Evolutionary conservation across 2,888 invertebrate genomes (phyloP), one percentile per base, ranked within the genome.

Genomic region (Dysmachus trigonus): DNA sequence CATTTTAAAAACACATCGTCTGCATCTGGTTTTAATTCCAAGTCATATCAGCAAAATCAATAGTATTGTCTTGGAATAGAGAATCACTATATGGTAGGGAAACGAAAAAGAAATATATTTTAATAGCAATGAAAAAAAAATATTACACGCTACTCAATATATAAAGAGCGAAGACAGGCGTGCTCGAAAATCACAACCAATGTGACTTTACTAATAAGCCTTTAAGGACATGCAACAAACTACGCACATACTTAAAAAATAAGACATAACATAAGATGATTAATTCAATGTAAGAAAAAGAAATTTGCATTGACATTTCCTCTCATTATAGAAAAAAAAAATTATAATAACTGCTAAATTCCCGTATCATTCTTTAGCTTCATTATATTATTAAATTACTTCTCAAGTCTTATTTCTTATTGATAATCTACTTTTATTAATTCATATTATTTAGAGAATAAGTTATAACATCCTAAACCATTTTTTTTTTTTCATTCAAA

Each of bases 1-100:
- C 27, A 10, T 18, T 62, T 47, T 51, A 47, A 47, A 47, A 33
- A 33, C 15, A 51, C 51, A 79, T 79, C 79, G 22, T 62, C 79
- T 79, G 22, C 79, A 47, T 79, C 13, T 51, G 8, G 79, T 13
- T n/a, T 47, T 51, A 79, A 27, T 85, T 76, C 76, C 76, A 85
- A 53, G 74, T 13, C 15, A 77, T 85, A 76, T 85, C 76, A 72
- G 30, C 71, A 53, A 85, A 76, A 33, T 85, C 76, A 76, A 76
- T 85, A n/a, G 41, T 76, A 76, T 77, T 85, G 53, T 77, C 76
- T 76, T 85, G 85, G 30, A 76, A 85, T 15, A 85, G 27, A 10
- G 76, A 22, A 35, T 77, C 76, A 85, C 76, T 85, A 85, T 31
- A 74, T 15, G n/a, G 35, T 53, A 35, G 51, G 41, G 41, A 53